Evolutionary conservation across 2,888 invertebrate genomes (phyloP), one percentile per base, ranked within the genome.

Genomic region (Neoascia interrupta): DNA sequence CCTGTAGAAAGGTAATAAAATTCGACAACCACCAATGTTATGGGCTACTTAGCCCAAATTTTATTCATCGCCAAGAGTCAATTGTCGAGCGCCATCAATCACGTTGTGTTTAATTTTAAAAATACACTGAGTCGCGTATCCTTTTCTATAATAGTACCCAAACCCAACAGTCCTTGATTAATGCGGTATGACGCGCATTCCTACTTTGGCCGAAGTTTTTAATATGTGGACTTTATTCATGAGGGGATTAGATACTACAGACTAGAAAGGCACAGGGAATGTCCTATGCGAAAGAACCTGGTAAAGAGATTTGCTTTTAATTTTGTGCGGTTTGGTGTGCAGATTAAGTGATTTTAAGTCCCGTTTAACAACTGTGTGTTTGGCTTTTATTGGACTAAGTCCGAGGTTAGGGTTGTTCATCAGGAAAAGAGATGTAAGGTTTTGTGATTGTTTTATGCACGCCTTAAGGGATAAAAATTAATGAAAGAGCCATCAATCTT

Each of bases 21-120:
- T 79, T 68, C 79, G 66, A 73, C 73, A 79, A 79, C 79, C 79
- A 73, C 79, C 66, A 73, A 73, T 66, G 60, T 79, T 72, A 79
- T 79, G 73, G 68, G 21, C 66, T 66, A 66, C 72, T 76, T 76
- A 76, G 64, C 31, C 47, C 28, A 36, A 56, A 66, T 64, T 79
- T 66, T 79, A 79, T 79, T 79, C 79, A 79, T 79, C 61, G 49
- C 63, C 69, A 54, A 66, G 47, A 66, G 54, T 61, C 73, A 73
- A 68, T 73, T 73, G 66, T 66, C 66, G 79, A 68, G 79, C 79
- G 79, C 56, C 73, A 79, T 79, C 79, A 79, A 79, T 79, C 79
- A 79, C 60, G 79, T 73, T 73, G 61, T 43, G 73, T 73, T 79
- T 79, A 79, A 79, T 79, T 79, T 79, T 66, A 79, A 73, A 76